Conservation (phyloP, 2,113 vertebrate species). For the Argyrosomus japonicus region DNA sequence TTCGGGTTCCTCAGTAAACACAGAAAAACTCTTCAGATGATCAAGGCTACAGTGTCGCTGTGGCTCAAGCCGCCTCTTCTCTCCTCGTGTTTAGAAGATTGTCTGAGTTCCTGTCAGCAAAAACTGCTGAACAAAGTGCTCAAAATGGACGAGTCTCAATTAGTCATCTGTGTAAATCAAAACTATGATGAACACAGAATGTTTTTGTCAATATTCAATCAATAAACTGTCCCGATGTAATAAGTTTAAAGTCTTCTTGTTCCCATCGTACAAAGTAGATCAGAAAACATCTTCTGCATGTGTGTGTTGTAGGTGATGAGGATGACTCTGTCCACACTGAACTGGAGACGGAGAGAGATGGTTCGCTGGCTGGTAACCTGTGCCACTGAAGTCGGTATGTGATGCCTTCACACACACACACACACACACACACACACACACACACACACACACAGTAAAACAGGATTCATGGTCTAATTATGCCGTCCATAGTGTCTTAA, state of each 20-base stretch:
- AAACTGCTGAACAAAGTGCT: slow-evolving; percentile 27
- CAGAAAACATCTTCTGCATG: background rate
- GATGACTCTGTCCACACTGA: slow-evolving; percentile 98
- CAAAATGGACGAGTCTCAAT: slow-evolving; percentile 29
- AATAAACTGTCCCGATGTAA: background rate
- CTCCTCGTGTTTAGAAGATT: slow-evolving; percentile 27
- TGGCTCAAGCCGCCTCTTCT: slow-evolving; percentile 13
- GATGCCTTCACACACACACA: background rate
- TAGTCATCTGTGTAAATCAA: slow-evolving; percentile 39
- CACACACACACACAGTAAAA: background rate
- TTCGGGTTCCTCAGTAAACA: slow-evolving; percentile 49
- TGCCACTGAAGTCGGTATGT: slow-evolving; percentile 98
- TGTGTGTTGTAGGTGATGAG: slow-evolving; percentile 91
- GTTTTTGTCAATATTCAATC: background rate
- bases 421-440: background rate
- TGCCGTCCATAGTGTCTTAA: background rate
- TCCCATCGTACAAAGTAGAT: background rate
- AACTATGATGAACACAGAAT: background rate
- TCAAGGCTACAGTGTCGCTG: slow-evolving; percentile 23
- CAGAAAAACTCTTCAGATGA: slow-evolving; percentile 43
- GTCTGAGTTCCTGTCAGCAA: slow-evolving; percentile 22
- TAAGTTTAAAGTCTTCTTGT: background rate
- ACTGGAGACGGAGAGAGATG: slow-evolving; percentile 99
- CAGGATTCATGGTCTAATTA: slow-evolving; percentile 21
- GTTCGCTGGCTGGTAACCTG: slow-evolving; percentile 99